Evolutionary conservation across 2,797 vertebrate genomes (phyloP).

Genomic region (Masticophis lateralis): DNA sequence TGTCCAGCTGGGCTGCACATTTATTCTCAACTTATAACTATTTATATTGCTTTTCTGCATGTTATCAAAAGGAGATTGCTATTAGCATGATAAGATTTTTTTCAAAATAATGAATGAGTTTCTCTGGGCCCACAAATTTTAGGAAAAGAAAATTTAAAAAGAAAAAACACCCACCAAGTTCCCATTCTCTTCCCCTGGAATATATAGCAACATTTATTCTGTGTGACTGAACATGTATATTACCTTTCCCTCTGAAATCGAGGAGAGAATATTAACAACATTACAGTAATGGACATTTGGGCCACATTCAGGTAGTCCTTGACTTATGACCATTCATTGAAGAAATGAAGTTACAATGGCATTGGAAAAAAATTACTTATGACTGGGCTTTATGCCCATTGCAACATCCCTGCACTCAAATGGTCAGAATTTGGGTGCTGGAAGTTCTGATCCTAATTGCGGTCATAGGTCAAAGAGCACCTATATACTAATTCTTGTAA

Average conservation of each 20-base stretch:
- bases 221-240: not conserved
- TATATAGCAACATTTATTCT: not conserved
- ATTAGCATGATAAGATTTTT: not conserved
- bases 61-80: not conserved
- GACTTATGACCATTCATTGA: not conserved
- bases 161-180: not conserved
- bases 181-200: not conserved
- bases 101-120: not conserved
- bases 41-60: not conserved
- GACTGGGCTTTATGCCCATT: not conserved
- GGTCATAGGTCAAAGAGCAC: not conserved
- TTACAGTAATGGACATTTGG: not conserved
- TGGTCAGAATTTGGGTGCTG: not conserved
- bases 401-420: not conserved
- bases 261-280: not conserved
- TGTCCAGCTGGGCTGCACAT: not conserved
- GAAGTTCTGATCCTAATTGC: not conserved
- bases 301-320: not conserved
- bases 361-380: not conserved
- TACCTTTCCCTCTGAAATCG: not conserved
- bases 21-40: not conserved
- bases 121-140: not conserved
- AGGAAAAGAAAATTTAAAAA: not conserved
- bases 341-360: not conserved
- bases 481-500: not conserved